Evolutionary conservation across 2,113 vertebrate species (phyloP), one percentile per base, ranked within the genome.

Genomic region (Gorsachius goisagi): DNA sequence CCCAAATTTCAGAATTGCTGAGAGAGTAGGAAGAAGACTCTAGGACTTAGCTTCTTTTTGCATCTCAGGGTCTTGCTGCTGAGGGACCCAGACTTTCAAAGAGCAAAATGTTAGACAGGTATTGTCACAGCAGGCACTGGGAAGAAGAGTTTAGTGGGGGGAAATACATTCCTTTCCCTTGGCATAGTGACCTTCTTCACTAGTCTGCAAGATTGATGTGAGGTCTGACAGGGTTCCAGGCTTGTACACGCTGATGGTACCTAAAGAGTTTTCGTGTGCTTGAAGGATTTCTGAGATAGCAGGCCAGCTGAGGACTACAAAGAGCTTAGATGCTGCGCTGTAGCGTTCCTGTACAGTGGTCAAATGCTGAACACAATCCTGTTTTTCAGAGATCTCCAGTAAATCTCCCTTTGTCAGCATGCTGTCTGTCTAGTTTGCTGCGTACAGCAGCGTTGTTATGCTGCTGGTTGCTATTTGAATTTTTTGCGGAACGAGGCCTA

Each of bases 401-500:
- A 59, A 90, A 80, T 32, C 53, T 96, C 85, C 59, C 47, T 90
- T 92, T 96, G n/a, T 97, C 71, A 93, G 59, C 59, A 28, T 52
- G 68, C 79, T 52, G 37, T 68, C 85, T 94, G 26, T 89, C 60
- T 87, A 18, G 41, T 80, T 88, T 72, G 63, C 88, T 88, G 28
- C 32, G 55, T 83, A 41, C 32, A 47, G 71, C 32, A 50, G 66
- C 1, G 0, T 44, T 2, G 0, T 93, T 88, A 24, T 26, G 12
- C 82, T 90, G 21, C 49, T 80, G 37, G 20, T 53, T 85, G 58
- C 72, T 79, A 1, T 85, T 85, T 76, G 64, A 9, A 45, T 83
- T 87, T 35, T 91, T 91, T 80, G 58, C 84, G 88, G 85, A 76
- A 58, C 62, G 88, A 85, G 77, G 35, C 77, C 58, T 79, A 20